These are phyloP conservation scores for Drosophila saltans DNA, from an alignment of 1,140 invertebrate species.

Conservation along the genomic window DNA sequence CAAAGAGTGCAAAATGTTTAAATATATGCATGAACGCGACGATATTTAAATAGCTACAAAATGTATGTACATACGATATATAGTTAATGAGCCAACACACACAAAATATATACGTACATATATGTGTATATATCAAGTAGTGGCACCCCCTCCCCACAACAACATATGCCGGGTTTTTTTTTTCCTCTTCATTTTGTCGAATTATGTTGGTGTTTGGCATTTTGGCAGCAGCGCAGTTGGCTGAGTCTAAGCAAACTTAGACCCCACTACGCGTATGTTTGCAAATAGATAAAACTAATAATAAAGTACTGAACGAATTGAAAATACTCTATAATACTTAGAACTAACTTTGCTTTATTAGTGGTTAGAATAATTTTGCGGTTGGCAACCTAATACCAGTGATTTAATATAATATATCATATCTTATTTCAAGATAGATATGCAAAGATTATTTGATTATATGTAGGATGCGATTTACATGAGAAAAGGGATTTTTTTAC, in stretches of 20 bases:
- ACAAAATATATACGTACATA: too few relatives aligned
- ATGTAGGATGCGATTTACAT: too few relatives aligned
- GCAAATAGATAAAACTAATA: neutral
- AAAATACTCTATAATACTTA: constrained; percentile 27
- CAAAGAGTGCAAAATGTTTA: constrained; percentile 73
- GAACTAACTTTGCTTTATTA: too few relatives aligned
- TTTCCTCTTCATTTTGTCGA: constrained; percentile 11
- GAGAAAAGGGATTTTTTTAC: too few relatives aligned
- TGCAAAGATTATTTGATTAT: too few relatives aligned
- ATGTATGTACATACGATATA: constrained; percentile 30
- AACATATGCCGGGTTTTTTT: constrained; percentile 29
- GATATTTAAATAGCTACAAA: constrained; percentile 52
- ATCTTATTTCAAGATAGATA: too few relatives aligned
- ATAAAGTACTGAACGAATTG: constrained; percentile 2
- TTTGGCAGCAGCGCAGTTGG: constrained; percentile 34
- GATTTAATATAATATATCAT: too few relatives aligned
- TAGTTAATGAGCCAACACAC: constrained; percentile 38
- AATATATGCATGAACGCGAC: constrained; percentile 47
- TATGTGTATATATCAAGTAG: too few relatives aligned
- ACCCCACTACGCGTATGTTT: neutral
- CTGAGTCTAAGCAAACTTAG: constrained; percentile 25
- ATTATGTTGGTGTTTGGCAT: constrained; percentile 3
- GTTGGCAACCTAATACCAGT: too few relatives aligned
- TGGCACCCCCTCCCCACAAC: constrained; percentile 14
- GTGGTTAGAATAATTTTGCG: too few relatives aligned